Conservation (phyloP, 2,888 invertebrate genomes). For the Lydus trimaculatus region DNA sequence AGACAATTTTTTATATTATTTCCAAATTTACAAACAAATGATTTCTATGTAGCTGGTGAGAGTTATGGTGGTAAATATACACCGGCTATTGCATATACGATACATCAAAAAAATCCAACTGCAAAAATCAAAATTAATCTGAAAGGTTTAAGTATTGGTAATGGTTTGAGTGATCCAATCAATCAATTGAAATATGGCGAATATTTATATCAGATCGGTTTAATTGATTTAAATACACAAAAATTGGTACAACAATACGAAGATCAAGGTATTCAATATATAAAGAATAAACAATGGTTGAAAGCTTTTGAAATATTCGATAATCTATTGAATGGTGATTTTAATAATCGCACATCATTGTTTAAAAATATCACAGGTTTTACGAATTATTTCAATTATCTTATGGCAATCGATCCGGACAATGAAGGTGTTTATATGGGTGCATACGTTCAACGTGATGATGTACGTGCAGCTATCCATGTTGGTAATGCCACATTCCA, state of each 20-base stretch:
- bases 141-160: constrained; percentile 78
- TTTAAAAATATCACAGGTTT: constrained; percentile 81
- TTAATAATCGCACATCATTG: constrained; percentile 66
- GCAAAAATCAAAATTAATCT: constrained; percentile 73
- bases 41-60: constrained; percentile 89
- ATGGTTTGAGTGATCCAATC: constrained; percentile 80
- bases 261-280: constrained; percentile 65
- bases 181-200: constrained; percentile 80
- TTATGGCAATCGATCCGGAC: constrained; percentile 67
- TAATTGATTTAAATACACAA: constrained; percentile 71
- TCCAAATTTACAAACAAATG: constrained; percentile 74
- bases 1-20: constrained; percentile 86
- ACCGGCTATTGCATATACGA: constrained; percentile 79
- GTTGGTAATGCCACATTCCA: constrained; percentile 82
- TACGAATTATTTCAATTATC: constrained; percentile 76
- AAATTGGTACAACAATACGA: constrained; percentile 69
- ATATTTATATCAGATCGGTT: constrained; percentile 80
- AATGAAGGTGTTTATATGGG: constrained; percentile 64
- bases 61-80: constrained; percentile 83
- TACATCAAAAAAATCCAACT: constrained; percentile 69
- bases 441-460: constrained; percentile 68
- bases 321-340: constrained; percentile 73
- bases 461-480: constrained; percentile 78
- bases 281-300: constrained; percentile 69
- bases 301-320: constrained; percentile 79